phyloP scores from a whole-genome alignment of 2,113 vertebrate genomes.

The Bubo scandiacus region DNA sequence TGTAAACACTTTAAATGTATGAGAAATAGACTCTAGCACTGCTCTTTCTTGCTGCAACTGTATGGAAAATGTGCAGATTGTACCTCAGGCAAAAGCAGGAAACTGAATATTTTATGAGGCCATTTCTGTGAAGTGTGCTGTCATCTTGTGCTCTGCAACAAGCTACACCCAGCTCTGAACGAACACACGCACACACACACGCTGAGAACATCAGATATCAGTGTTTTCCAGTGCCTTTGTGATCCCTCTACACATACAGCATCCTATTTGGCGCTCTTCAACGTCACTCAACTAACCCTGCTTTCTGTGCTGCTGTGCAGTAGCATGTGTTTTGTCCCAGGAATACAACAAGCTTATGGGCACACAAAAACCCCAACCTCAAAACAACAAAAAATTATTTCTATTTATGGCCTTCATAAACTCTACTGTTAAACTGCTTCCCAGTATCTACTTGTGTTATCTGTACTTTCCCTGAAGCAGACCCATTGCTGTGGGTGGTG shows the following conservation, averaged over 20 bases:
- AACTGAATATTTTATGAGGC: neutral
- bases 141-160: neutral
- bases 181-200: neutral
- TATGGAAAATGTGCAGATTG: neutral
- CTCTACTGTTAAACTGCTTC: neutral
- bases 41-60: neutral
- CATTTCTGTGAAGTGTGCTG: neutral
- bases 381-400: neutral
- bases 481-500: neutral
- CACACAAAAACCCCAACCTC: neutral
- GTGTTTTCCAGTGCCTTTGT: neutral
- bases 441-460: neutral
- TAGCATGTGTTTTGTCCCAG: neutral
- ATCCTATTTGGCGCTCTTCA: neutral
- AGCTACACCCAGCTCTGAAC: neutral
- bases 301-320: neutral
- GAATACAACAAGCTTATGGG: neutral
- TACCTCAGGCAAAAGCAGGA: neutral
- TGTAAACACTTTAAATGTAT: neutral
- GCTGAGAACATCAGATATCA: neutral
- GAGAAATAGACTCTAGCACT: neutral
- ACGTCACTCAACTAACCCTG: accelerated
- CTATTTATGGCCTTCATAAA: neutral
- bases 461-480: neutral
- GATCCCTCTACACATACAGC: neutral